Evolutionary conservation across 2,113 vertebrate species (phyloP), one percentile per base, ranked within the genome.

Genomic region (Chionomys nivalis): DNA sequence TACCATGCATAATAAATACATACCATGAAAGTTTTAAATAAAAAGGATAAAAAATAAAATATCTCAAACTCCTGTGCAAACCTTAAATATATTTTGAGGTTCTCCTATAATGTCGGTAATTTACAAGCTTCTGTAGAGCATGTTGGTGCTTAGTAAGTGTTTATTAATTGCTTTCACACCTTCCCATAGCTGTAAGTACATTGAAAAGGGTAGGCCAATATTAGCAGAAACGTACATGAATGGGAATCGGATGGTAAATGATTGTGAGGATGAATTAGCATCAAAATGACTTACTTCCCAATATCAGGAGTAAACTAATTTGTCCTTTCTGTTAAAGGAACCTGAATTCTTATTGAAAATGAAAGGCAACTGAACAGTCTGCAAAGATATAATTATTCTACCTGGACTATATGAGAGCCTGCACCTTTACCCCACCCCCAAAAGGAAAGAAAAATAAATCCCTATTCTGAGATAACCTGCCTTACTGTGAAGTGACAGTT

Each of bases 401-500:
- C 52, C 87, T 75, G 5, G 52, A 72, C 26, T 75, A 75, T 42
- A 39, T 75, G 36, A 75, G 70, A 89, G 52, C 47, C 70, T 75
- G 36, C 24, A 47, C n/a, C 31, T 68, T 36, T n/a, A 47, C 17
- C 17, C 31, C 42, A 66, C 39, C 81, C 79, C 47, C 23, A 36
- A 72, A 87, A 72, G 58, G 66, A 73, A 72, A 88, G 68, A 75
- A 58, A 58, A 75, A 75, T 8, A 95, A 96, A 92, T 87, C 28
- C 52, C 65, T 97, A 81, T 93, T 95, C 66, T 96, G 61, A 90
- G 90, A 90, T 94, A 94, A 94, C 66, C 49, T 94, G 36, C 52
- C 66, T 95, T 96, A 90, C 17, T 75, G 6, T 92, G 72, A 86
- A 96, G 31, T 96, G 89, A 82, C 86, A 92, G n/a, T 96, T 97